Evolutionary conservation across 2,113 vertebrate species (phyloP).

Genomic region (Bubalus kerabau): DNA sequence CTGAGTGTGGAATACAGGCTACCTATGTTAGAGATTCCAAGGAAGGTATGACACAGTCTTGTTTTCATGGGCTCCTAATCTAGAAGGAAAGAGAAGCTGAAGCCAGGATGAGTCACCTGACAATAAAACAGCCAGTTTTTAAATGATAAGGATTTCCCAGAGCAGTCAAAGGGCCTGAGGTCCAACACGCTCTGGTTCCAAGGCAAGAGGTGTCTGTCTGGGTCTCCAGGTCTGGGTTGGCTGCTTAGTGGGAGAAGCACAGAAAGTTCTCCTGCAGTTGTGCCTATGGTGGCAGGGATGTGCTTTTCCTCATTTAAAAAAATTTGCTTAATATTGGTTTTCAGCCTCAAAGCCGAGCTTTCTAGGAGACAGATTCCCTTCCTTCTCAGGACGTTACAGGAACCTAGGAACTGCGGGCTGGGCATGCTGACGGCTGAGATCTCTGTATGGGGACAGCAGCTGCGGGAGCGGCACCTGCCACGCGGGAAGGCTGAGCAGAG

Average conservation of each 20-base stretch:
- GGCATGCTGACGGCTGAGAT: accelerated
- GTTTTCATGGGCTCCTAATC: background rate
- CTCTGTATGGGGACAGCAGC: background rate
- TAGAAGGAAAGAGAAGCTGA: background rate
- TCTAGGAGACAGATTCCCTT: background rate
- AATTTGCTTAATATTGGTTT: background rate
- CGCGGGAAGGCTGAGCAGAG: accelerated
- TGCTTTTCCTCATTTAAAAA: background rate
- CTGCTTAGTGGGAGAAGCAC: accelerated
- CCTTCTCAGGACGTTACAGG: background rate
- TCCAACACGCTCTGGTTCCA: background rate
- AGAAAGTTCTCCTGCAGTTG: too few relatives aligned
- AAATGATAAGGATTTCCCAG: background rate
- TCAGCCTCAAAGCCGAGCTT: background rate
- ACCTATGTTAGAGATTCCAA: accelerated
- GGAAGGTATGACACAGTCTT: too few relatives aligned
- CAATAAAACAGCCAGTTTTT: background rate
- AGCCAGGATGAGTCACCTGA: accelerated
- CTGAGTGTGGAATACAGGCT: background rate
- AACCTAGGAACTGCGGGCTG: background rate
- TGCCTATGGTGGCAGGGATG: background rate
- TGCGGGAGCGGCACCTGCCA: background rate
- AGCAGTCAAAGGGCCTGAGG: background rate
- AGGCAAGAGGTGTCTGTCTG: background rate
- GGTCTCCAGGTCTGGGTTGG: background rate